Base-by-base conservation (phyloP, 2,888 invertebrate species). In the Coelopa pilipes region DNA sequence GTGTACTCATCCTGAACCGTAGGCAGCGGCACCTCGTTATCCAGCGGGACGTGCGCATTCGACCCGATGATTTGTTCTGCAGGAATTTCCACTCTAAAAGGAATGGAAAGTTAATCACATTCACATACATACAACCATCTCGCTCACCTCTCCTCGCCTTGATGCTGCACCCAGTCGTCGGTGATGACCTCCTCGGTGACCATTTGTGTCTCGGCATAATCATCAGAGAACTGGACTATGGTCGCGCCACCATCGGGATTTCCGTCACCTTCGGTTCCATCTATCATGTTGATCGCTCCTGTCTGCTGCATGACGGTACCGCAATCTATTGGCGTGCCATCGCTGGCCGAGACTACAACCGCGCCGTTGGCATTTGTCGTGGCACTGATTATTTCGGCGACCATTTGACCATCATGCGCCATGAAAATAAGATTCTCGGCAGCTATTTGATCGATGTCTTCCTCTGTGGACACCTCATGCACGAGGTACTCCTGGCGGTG, bases 171-270 rank as follows among this genome's bases (percentile, higher is more conserved):
- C 94, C 94, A 95, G 80, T 93, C 93, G 82, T 94, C 94, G 0
- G 94, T 92, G 17, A 95, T 93, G 0, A 95, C 92, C 86, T 94
- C 94, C 82, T 94, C 94, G 0, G 93, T 93, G 0, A 93, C 93
- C 63, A 94, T 93, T 81, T 90, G 90, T 83, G 90, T 90, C 15
- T 85, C 85, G 1, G 79, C 59, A 81, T 87, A 84, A 49, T 83
- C 79, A 15, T 82, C 81, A 12, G 72, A 78, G 62, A 79, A 80
- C 3, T 63, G 50, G 15, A 55, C 55, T 46, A 71, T 24, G 21
- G 24, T 19, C 5, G 45, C 46, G 7, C 34, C 76, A 17, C 74
- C 75, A 63, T 81, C 80, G n/a, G 77, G 79, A 70, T 79, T 78
- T 53, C 73, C 78, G 0, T 77, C 78, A 19, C 75, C 75, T 1